Base-by-base conservation (phyloP, 2,113 vertebrate genomes). In the Delphinapterus leucas region DNA sequence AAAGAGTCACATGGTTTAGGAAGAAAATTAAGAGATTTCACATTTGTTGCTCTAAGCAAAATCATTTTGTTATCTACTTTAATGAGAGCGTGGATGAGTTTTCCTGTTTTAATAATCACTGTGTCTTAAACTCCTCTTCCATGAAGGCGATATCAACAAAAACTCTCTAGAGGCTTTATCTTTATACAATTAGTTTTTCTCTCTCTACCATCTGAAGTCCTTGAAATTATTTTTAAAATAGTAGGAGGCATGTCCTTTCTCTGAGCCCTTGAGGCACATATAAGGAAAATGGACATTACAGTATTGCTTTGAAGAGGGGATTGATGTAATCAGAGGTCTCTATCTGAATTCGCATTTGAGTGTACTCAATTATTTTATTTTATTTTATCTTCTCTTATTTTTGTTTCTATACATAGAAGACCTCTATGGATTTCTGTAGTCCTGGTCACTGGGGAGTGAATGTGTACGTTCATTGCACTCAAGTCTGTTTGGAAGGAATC, bases 31-130 rank as follows among this genome's bases (percentile, higher is more conserved):
- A 98, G 98, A 98, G 98, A 98, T 98, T 99, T 98, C 98, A 98
- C 98, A 98, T 98, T 98, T 98, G 98, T 99, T 99, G 98, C 99
- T 99, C 97, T 98, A 98, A 98, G 98, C 98, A 98, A 98, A 99
- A 98, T 98, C 41, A 98, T 98, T 99, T 99, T 97, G 98, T 99
- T 99, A 99, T 99, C 98, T 98, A 97, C 98, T 98, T 98, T 98
- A 98, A 98, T 98, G 98, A 98, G 98, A 98, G 97, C 74, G 89
- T 97, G 97, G 98, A 98, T 98, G 98, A 98, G 97, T 98, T 98
- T 98, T 98, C 97, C 97, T 97, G 96, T 98, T 98, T 98, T 98
- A 98, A 98, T 99, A 98, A 98, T 98, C 98, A 98, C 97, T 95
- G 88, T 97, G 96, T 98, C 98, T 97, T 97, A 98, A 98, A 98